These are phyloP conservation scores for Pseudachorutes palmiensis DNA, from an alignment of 1,140 invertebrate species.

Conservation along the genomic window DNA sequence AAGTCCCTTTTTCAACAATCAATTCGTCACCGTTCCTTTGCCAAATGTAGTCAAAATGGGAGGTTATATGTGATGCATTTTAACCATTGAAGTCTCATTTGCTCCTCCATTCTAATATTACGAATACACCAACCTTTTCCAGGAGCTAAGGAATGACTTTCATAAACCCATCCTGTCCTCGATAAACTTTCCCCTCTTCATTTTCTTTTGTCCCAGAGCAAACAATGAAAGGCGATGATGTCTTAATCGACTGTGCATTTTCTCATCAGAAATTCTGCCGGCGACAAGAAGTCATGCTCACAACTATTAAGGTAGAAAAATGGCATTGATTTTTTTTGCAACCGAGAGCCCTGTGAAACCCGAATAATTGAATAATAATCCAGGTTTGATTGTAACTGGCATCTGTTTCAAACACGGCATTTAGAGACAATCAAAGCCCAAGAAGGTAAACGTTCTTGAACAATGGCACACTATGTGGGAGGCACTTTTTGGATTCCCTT, in stretches of 20 bases:
- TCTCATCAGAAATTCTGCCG: neutral
- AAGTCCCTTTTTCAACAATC: neutral
- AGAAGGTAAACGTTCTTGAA: neutral
- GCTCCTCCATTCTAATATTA: neutral
- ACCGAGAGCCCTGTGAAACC: no score
- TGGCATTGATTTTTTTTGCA: no score
- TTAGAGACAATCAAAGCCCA: no score
- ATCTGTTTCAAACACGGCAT: neutral
- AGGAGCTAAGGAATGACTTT: neutral
- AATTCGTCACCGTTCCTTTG: constrained; percentile 4
- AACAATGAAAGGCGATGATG: neutral
- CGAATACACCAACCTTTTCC: neutral
- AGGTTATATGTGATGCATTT: no score
- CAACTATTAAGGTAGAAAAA: no score
- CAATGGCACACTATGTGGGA: neutral
- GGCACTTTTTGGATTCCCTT: neutral
- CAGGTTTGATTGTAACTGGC: no score
- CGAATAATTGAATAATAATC: no score
- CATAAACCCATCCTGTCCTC: neutral
- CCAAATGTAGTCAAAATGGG: constrained; percentile 6
- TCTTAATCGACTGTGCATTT: neutral
- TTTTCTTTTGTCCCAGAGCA: neutral
- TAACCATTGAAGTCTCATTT: constrained; percentile 1
- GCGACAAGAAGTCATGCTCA: no score
- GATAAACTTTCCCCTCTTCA: neutral